Evolutionary conservation across 2,888 invertebrate genomes (phyloP), one percentile per base, ranked within the genome.

Genomic region (Imbricaverruca yamaguchii): DNA sequence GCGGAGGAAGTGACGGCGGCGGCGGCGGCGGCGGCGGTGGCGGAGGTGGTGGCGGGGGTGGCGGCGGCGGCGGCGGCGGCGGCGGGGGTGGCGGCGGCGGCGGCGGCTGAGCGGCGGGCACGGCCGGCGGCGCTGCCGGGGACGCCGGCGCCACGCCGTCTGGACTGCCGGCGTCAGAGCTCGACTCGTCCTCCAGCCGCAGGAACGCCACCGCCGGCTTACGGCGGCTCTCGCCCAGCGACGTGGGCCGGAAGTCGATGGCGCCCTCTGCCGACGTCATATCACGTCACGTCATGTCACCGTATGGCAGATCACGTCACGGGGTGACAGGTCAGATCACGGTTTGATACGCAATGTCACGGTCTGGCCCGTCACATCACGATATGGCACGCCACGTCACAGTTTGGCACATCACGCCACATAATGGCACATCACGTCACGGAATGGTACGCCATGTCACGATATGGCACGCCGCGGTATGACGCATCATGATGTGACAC

Each of bases 91-190:
- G 82, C 55, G 74, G 83, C 21, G 61, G 81, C 59, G 65, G 84
- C 1, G 59, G 12, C 7, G 59, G 59, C 12, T 79, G 80, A 83
- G 80, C 12, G 83, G 81, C 78, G 82, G 81, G 12, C 80, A 4
- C 39, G 39, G 4, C 80, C 81, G 82, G 81, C 23, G 81, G 81
- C 56, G 81, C 53, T 12, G 82, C 74, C 23, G 83, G 82, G 21
- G 83, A 81, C 25, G 82, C 82, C 18, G 83, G 82, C 39, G 83
- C 82, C 21, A 81, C 80, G 83, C 88, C 87, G 81, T 89, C 87
- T 65, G 88, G 87, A 87, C 87, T 82, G 87, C 86, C 39, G 90
- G 90, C 83, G 90, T 90, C 84, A 63, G 74, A 80, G 80, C 74
- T 80, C 81, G 59, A 83, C 83, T 74, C 91, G 90, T 86, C 92